Percentiles rank a stretch among this genome's conserved stretches.
Evolutionary conservation across 30 jellyfish, hydroid and myxozoan species (phyloP).

Genomic region (Aurelia aurita): DNA sequence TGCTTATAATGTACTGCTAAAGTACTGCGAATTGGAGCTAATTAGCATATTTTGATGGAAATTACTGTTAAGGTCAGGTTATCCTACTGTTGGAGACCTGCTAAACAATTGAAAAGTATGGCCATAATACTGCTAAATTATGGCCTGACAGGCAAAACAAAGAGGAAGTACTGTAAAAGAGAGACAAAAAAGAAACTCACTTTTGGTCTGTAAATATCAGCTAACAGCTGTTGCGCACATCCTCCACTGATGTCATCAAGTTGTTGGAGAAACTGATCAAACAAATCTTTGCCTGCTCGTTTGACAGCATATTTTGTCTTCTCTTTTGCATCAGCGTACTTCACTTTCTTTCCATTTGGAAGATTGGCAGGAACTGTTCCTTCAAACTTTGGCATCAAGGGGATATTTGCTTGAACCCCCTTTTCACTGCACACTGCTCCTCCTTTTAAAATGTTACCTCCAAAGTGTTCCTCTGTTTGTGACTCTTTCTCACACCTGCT

Average conservation of each 20-base stretch:
- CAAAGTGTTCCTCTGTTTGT: conserved; percentile 23
- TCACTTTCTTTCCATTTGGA: conserved; percentile 54
- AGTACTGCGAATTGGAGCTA: too few relatives aligned
- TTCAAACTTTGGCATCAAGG: conserved; percentile 56
- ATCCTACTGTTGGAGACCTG: too few relatives aligned
- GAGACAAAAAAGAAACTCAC: conserved; percentile 21
- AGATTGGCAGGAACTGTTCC: conserved; percentile 67
- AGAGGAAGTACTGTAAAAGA: background rate
- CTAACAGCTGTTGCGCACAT: conserved; percentile 65
- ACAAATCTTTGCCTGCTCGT: conserved; percentile 65
- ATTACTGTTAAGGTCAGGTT: too few relatives aligned
- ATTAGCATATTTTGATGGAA: background rate
- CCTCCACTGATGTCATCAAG: conserved; percentile 76
- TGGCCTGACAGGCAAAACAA: too few relatives aligned
- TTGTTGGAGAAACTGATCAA: conserved; percentile 60
- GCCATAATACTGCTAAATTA: too few relatives aligned
- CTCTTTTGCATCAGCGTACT: conserved; percentile 55
- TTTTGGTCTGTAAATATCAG: conserved; percentile 63
- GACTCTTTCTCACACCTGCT: conserved; percentile 64
- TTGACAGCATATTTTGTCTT: conserved; percentile 52
- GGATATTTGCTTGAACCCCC: conserved; percentile 65
- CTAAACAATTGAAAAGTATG: too few relatives aligned
- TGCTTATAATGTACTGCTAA: too few relatives aligned
- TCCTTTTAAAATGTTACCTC: background rate
- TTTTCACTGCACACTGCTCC: conserved; percentile 5